Percentiles rank a stretch among this genome's conserved stretches.
phyloP scores from a whole-genome alignment of 2,113 vertebrate species.

The Laticauda laticaudata region DNA sequence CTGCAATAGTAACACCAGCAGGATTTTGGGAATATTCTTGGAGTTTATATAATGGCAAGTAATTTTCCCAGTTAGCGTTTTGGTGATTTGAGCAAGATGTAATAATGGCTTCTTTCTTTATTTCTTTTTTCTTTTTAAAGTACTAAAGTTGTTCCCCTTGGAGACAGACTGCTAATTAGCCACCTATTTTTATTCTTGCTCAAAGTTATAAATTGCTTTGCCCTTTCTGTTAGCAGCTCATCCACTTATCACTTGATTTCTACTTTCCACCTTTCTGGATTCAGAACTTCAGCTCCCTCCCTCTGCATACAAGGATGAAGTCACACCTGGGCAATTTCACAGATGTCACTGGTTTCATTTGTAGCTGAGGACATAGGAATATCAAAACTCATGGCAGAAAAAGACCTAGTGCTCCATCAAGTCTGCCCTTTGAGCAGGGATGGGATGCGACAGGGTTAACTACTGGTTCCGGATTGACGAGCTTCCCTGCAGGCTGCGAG shows the following conservation, averaged over 20 bases:
- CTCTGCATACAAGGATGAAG: background rate
- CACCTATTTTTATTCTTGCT: slow-evolving; percentile 20
- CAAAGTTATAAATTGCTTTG: slow-evolving; percentile 25
- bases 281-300: background rate
- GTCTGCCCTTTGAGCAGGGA: background rate
- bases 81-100: slow-evolving; percentile 28
- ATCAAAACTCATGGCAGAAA: background rate
- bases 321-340: background rate
- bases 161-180: slow-evolving; percentile 46
- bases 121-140: slow-evolving; percentile 8
- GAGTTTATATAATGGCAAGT: slow-evolving; percentile 40
- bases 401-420: background rate
- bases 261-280: background rate
- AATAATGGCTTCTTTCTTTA: slow-evolving; percentile 32
- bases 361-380: background rate
- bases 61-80: slow-evolving; percentile 25
- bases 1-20: background rate
- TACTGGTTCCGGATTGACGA: too few relatives aligned
- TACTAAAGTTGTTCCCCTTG: slow-evolving; percentile 22
- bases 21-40: background rate
- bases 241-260: slow-evolving; percentile 31
- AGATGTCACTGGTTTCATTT: background rate
- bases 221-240: slow-evolving; percentile 23
- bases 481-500: too few relatives aligned
- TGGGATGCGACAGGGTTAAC: too few relatives aligned